Evolutionary conservation across 2,113 vertebrate species (phyloP).

Genomic region (Xyliphius kryptos): DNA sequence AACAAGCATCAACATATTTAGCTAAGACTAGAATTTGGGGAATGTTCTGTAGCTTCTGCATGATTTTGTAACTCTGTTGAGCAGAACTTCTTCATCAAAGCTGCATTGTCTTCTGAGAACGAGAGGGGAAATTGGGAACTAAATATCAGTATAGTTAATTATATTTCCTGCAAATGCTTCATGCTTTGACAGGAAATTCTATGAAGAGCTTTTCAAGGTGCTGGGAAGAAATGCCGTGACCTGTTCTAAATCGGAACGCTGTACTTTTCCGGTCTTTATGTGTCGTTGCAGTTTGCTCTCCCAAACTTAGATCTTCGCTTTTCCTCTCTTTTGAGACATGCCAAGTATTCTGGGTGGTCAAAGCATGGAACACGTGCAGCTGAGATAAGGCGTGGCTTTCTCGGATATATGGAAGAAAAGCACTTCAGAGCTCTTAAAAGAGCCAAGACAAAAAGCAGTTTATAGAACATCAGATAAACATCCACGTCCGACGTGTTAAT

Average conservation of each 20-base stretch:
- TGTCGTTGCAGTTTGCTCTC: constrained; percentile 29
- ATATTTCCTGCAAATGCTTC: constrained; percentile 18
- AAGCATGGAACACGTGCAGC: too few species aligned
- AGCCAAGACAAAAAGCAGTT: constrained; percentile 38
- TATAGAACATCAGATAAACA: constrained; percentile 43
- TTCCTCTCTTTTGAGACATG: too few species aligned
- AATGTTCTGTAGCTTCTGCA: too few species aligned
- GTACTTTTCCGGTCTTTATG: constrained; percentile 38
- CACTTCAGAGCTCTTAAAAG: constrained; percentile 35
- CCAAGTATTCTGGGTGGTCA: too few species aligned
- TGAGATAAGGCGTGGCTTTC: constrained; percentile 36
- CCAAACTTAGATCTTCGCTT: constrained; percentile 29
- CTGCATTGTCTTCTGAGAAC: too few species aligned
- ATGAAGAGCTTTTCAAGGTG: constrained; percentile 34
- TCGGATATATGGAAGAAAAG: constrained; percentile 35
- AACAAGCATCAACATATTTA: too few species aligned
- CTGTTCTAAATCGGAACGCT: constrained; percentile 31
- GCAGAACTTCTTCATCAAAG: too few species aligned
- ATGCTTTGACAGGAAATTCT: constrained; percentile 18
- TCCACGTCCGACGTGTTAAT: constrained; percentile 13
- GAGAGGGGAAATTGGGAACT: too few species aligned
- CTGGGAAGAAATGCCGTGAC: constrained; percentile 32
- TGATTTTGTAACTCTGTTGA: too few species aligned
- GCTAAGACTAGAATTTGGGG: too few species aligned
- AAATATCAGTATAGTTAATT: too few species aligned